Evolutionary conservation across 2,888 invertebrate genomes (phyloP), one percentile per base, ranked within the genome.

Genomic region (Drosophila kuntzei): DNA sequence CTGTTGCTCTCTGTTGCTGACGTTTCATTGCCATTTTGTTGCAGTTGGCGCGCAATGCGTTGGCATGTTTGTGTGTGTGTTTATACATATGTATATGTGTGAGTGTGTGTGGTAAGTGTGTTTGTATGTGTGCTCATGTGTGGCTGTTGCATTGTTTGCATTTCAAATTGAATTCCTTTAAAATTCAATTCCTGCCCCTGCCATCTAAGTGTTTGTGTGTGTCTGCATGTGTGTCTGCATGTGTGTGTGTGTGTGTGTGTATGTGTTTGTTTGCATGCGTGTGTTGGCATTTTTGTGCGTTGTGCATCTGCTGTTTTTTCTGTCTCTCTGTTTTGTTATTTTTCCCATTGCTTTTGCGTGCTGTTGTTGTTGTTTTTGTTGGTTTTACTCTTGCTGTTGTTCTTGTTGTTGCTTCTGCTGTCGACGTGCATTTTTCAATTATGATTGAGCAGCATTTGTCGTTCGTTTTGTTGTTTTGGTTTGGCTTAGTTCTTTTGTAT

Each of bases 111-210:
- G 22, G 22, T 54, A 43, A 47, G 25, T 67, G 57, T 39, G 34
- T 66, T 39, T 44, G 66, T 67, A 58, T 62, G 63, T 60, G 47
- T 63, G 39, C 55, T 63, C 64, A 49, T 65, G 64, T 72, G 78
- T 74, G 53, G 58, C 60, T 64, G 50, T 58, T 73, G 89, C 82
- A 85, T 83, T 83, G 83, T 89, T 89, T 83, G 89, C 87, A 84
- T 83, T 89, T 89, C 72, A 87, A 84, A 89, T 89, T 89, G 76
- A 84, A 84, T 84, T 84, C 89, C 89, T 76, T 87, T 77, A 80
- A 83, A 85, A 67, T 67, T 71, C 76, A 79, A 72, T 86, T 82
- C 68, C 68, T 67, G 63, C 60, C 53, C 60, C 51, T 37, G 43
- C 37, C n/a, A n/a, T n/a, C 2, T 37, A n/a, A n/a, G n/a, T 41